Evolutionary conservation across 2,888 invertebrate genomes (phyloP).

Genomic region (Pseudoips prasinana): DNA sequence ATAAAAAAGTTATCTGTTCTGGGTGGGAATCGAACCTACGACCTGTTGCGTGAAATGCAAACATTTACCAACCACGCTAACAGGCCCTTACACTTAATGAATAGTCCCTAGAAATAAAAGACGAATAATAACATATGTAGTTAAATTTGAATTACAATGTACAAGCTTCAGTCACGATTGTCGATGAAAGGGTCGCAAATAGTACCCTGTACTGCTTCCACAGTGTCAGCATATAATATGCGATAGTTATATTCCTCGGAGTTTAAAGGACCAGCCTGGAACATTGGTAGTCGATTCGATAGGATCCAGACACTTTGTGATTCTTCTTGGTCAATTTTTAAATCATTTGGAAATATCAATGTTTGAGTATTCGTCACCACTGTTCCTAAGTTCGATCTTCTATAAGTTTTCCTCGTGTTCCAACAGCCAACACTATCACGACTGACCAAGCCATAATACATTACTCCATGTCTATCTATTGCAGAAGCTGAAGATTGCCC

Average conservation of each 20-base stretch:
- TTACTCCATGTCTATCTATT: constrained; percentile 86
- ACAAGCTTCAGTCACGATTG: too few relatives aligned
- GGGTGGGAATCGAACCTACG: too few relatives aligned
- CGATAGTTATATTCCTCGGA: constrained; percentile 87
- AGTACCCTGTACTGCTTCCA: constrained; percentile 84
- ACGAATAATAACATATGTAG: too few relatives aligned
- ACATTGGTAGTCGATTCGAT: constrained; percentile 88
- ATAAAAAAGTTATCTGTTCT: too few relatives aligned
- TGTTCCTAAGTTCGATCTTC: constrained; percentile 82
- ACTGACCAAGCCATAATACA: constrained; percentile 91
- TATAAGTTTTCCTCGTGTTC: constrained; percentile 88
- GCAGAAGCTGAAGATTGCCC: constrained; percentile 89
- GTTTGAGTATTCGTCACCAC: constrained; percentile 84
- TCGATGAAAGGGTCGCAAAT: constrained; percentile 90
- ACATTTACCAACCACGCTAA: too few relatives aligned
- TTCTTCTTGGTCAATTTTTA: constrained; percentile 87
- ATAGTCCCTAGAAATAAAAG: too few relatives aligned
- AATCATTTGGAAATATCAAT: constrained; percentile 90
- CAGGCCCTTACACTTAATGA: too few relatives aligned
- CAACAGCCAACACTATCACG: constrained; percentile 90
- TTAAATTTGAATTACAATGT: too few relatives aligned
- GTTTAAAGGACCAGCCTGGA: constrained; percentile 85
- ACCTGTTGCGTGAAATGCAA: too few relatives aligned
- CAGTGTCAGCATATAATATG: constrained; percentile 85
- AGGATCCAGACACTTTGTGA: constrained; percentile 89